phyloP scores from a whole-genome alignment of 2,797 vertebrate species.

The Oceanodroma leucorhoa region DNA sequence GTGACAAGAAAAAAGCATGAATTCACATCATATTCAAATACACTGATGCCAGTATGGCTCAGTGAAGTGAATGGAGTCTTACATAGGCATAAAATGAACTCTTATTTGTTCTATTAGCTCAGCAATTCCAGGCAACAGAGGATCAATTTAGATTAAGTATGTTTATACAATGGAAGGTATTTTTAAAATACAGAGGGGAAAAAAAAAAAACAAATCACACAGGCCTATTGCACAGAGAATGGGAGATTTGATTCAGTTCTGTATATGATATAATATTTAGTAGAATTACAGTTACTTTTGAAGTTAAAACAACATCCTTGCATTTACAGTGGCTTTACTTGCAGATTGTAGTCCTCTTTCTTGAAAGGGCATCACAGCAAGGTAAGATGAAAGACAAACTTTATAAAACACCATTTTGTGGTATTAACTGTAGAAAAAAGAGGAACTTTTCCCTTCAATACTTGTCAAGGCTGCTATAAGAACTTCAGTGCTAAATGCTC shows the following conservation, averaged over 20 bases:
- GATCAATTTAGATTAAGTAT: neutral
- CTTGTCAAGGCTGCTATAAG: constrained; percentile 4
- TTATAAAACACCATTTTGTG: neutral
- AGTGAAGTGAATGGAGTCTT: neutral
- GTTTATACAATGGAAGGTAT: neutral
- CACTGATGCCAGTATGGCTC: neutral
- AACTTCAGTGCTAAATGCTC: neutral
- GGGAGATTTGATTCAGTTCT: neutral
- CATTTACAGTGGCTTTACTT: neutral
- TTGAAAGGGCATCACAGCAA: neutral
- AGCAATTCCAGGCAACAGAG: neutral
- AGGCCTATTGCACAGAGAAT: neutral
- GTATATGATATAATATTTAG: neutral
- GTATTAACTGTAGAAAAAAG: neutral
- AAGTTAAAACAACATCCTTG: neutral
- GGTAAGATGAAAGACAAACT: neutral
- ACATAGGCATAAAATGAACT: neutral
- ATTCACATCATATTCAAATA: neutral
- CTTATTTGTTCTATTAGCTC: neutral
- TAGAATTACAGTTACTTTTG: neutral
- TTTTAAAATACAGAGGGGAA: neutral
- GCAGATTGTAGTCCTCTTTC: neutral
- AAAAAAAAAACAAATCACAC: neutral
- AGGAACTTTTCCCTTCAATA: neutral
- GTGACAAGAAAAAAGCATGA: neutral